Evolutionary conservation across 2,888 invertebrate genomes (phyloP), one percentile per base, ranked within the genome.

Genomic region (Abrostola tripartita): DNA sequence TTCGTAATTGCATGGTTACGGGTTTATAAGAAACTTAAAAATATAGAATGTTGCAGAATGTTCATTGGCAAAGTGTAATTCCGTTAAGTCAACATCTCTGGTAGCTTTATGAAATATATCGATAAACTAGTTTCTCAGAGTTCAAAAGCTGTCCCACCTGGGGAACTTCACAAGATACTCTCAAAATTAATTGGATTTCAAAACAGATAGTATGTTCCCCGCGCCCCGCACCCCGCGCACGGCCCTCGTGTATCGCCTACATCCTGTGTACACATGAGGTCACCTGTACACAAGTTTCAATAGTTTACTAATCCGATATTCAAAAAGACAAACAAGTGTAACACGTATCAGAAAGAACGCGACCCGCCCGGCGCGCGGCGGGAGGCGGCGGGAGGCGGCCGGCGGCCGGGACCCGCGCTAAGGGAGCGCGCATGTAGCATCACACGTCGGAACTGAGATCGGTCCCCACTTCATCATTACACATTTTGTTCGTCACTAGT

Each of bases 261-360:
- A 9, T 6, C 2, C 5, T 37, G 10, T 10, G 14, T 9, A 71
- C 52, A 41, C 10, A 49, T 54, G 1, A 41, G 40, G 47, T 55
- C 52, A 59, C 50, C 59, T 64, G 68, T 52, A 36, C 63, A 68
- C 52, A 63, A 38, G 49, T 52, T 38, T n/a, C 49, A 44, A 40
- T 11, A 59, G 47, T 38, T 71, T 14, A 37, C 61, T 57, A 37
- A 58, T 55, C 52, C 38, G 9, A 37, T 60, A 47, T 54, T 59
- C 53, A 52, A 24, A 42, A 69, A 70, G 54, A 73, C 42, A 61
- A 69, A 70, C 49, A 68, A 50, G 44, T 11, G 60, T 37, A 36
- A 49, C 56, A 61, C 63, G 67, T 67, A 54, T 61, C 50, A 38
- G n/a, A 60, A 56, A 53, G 52, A 61, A 51, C 53, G 37, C 40